phyloP scores from a whole-genome alignment of 2,888 invertebrate species.

The Chaitophorus viminalis region DNA sequence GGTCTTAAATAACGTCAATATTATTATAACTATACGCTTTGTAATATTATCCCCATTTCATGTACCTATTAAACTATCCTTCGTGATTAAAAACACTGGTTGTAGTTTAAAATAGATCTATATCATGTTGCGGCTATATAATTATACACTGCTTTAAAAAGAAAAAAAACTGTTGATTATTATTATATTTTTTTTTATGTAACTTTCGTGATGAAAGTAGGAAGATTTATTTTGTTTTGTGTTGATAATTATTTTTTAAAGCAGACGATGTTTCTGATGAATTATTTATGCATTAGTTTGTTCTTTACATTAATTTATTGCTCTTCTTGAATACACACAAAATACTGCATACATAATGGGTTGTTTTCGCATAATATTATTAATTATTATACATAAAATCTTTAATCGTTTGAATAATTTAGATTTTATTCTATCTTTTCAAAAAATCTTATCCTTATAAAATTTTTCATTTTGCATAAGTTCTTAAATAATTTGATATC shows the following conservation, averaged over 20 bases:
- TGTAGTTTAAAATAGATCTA: not conserved
- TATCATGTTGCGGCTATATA: not conserved
- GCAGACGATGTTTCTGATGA: not conserved
- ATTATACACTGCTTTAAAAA: not conserved
- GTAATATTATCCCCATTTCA: not conserved
- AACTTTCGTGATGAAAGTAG: constrained; percentile 39
- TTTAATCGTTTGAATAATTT: not conserved
- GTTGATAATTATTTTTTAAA: constrained; percentile 34
- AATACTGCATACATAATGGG: not conserved
- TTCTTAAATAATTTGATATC: not conserved
- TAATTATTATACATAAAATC: not conserved
- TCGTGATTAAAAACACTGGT: not conserved
- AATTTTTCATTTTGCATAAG: not conserved
- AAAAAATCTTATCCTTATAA: not conserved
- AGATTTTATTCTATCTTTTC: not conserved
- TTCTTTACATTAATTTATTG: not conserved
- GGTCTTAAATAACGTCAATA: constrained; percentile 35
- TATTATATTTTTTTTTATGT: constrained; percentile 18
- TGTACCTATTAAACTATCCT: not conserved
- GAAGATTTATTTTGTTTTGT: constrained; percentile 20
- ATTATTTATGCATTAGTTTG: not conserved
- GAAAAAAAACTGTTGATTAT: constrained; percentile 1
- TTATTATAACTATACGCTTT: not conserved
- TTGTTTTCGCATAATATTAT: not conserved
- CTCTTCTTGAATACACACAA: not conserved